These are phyloP conservation scores for Vespertilio murinus DNA, from an alignment of 2,797 vertebrate genomes.

Conservation along the genomic window DNA sequence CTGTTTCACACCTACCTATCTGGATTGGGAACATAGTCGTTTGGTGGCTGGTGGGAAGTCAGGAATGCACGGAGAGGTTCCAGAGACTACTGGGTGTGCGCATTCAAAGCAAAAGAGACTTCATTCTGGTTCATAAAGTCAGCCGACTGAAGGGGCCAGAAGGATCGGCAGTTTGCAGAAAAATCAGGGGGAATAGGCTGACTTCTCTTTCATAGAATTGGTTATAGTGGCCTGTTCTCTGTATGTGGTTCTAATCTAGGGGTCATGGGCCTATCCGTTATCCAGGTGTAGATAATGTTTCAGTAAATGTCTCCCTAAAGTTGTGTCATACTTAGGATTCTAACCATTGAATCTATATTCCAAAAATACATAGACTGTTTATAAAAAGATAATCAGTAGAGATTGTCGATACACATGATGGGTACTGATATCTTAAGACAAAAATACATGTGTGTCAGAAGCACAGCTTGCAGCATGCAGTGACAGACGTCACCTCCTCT, in stretches of 20 bases:
- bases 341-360: not conserved
- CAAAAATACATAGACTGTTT: not conserved
- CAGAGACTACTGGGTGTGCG: not conserved
- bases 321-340: slow-evolving; percentile 1
- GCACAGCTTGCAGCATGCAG: not conserved
- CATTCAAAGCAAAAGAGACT: not conserved
- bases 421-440: not conserved
- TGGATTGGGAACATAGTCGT: not conserved
- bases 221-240: not conserved
- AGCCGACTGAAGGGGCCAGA: not conserved
- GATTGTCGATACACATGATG: not conserved
- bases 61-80: not conserved
- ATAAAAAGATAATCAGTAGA: not conserved
- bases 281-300: not conserved
- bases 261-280: not conserved
- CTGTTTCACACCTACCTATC: not conserved
- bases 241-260: not conserved
- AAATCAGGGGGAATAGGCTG: not conserved
- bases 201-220: not conserved
- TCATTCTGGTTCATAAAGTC: not conserved
- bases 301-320: not conserved
- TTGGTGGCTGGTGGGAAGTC: not conserved
- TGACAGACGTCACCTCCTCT: not conserved
- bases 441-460: not conserved
- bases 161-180: not conserved